Evolutionary conservation across 1,140 invertebrate genomes (phyloP).

Genomic region (Bombus pyrosoma): DNA sequence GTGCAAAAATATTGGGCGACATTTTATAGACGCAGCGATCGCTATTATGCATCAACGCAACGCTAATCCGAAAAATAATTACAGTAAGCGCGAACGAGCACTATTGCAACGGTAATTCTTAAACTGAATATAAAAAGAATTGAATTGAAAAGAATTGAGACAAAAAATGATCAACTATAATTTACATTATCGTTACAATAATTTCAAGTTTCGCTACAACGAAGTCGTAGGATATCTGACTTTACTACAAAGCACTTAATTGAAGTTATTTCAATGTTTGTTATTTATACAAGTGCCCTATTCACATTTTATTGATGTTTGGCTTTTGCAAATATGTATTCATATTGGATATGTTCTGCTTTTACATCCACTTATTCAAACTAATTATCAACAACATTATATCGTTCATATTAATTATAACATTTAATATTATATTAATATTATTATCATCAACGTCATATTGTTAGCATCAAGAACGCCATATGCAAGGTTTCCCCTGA

Average conservation of each 20-base stretch:
- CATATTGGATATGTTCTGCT: background rate
- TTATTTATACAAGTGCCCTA: background rate
- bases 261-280: background rate
- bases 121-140: background rate
- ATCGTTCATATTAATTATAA: background rate
- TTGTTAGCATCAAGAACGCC: background rate
- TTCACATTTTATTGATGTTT: background rate
- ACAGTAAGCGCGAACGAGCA: too few species aligned
- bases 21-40: background rate
- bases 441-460: background rate
- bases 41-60: background rate
- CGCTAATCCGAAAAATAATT: background rate
- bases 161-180: background rate
- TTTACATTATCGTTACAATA: background rate
- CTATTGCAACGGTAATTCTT: background rate
- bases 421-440: background rate
- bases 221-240: background rate
- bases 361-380: background rate
- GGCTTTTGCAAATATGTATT: background rate
- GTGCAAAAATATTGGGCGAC: background rate
- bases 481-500: background rate
- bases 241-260: background rate
- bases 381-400: background rate
- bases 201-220: background rate
- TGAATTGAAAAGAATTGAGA: background rate